Evolutionary conservation across 2,797 vertebrate genomes (phyloP).

Genomic region (Silurus aristotelis): DNA sequence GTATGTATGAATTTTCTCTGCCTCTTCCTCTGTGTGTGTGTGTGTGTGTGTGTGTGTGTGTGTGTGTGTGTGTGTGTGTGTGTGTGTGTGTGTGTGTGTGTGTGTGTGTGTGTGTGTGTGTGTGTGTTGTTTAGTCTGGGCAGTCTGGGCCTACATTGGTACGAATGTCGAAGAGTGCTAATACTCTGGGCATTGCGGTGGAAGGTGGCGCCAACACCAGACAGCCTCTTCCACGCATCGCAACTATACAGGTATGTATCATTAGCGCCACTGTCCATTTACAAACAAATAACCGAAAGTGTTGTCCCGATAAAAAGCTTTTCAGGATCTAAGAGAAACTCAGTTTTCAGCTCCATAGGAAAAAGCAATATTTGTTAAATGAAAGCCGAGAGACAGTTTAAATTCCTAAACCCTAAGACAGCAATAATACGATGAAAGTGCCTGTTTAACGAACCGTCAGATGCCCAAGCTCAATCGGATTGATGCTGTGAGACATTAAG

Average conservation of each 20-base stretch:
- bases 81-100: no score
- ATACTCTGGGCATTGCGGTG: slow-evolving; percentile 89
- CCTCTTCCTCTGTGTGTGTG: slow-evolving; percentile 7
- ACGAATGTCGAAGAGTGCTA: slow-evolving; percentile 84
- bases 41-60: slow-evolving; percentile 23
- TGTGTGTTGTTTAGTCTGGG: slow-evolving; percentile 65
- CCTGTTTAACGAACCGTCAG: slow-evolving; percentile 29
- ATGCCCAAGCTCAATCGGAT: not conserved
- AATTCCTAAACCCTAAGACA: not conserved
- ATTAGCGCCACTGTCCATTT: not conserved
- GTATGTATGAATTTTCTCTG: not conserved
- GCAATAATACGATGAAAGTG: slow-evolving; percentile 12
- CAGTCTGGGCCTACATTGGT: slow-evolving; percentile 79
- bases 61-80: no score
- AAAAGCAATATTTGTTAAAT: not conserved
- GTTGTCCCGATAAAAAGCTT: no score
- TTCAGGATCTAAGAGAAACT: not conserved
- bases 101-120: no score
- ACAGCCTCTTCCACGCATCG: slow-evolving; percentile 90
- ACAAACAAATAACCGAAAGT: no score
- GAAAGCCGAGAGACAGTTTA: not conserved
- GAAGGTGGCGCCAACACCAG: slow-evolving; percentile 93
- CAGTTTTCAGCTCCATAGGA: not conserved
- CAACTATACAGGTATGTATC: slow-evolving; percentile 88
- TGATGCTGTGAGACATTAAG: not conserved